Evolutionary conservation across 2,888 invertebrate genomes (phyloP).

Genomic region (Xiphydria camelus): DNA sequence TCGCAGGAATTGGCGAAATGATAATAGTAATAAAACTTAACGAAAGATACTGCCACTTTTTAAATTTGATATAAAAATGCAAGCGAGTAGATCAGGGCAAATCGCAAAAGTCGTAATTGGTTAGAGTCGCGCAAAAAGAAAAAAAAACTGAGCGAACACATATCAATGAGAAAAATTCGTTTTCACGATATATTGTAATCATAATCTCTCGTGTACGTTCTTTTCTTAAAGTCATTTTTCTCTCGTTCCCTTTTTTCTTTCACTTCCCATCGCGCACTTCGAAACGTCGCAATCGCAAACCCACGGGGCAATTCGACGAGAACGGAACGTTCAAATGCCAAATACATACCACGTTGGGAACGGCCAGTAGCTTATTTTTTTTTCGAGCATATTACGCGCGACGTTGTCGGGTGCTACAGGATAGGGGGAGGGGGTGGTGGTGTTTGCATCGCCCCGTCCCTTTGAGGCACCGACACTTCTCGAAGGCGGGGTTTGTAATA

Average conservation of each 20-base stretch:
- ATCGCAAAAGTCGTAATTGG: background rate
- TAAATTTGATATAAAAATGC: no score
- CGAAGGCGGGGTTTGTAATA: no score
- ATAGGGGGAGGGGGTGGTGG: conserved; percentile 2
- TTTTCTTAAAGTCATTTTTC: background rate
- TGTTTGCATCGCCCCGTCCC: no score
- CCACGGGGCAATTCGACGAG: no score
- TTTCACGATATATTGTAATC: no score
- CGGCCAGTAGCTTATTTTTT: conserved; percentile 20
- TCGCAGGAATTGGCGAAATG: conserved; percentile 32
- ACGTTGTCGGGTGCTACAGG: background rate
- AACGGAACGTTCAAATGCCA: conserved; percentile 18
- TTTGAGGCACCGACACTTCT: no score
- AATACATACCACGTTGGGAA: conserved; percentile 14
- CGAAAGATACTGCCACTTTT: conserved; percentile 33
- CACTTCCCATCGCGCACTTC: background rate
- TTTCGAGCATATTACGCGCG: background rate
- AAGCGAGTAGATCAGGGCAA: background rate
- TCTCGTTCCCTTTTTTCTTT: background rate
- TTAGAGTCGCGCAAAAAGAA: background rate
- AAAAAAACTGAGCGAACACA: conserved; percentile 9
- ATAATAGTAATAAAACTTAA: conserved; percentile 13
- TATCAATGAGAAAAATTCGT: no score
- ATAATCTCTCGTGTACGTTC: background rate
- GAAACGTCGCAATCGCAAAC: no score